Percentiles rank a stretch among this genome's conserved stretches.
Evolutionary conservation across 2,888 invertebrate species (phyloP).

Genomic region (Napeogenes sylphis): DNA sequence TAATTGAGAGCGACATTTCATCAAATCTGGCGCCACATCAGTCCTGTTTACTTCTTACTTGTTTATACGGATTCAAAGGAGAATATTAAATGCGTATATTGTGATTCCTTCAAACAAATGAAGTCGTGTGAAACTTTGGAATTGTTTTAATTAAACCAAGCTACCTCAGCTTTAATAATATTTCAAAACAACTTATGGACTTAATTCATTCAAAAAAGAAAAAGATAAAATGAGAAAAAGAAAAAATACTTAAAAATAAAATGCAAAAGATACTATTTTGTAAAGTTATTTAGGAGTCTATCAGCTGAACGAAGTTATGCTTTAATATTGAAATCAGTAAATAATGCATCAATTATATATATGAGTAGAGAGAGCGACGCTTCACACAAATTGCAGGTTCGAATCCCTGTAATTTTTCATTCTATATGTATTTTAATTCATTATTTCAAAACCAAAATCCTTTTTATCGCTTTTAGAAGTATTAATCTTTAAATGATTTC

Average conservation of each 20-base stretch:
- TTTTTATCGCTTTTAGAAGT: conserved; percentile 12
- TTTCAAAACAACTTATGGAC: conserved; percentile 22
- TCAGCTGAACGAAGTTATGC: too few relatives aligned
- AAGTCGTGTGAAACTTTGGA: conserved; percentile 21
- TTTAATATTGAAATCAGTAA: too few relatives aligned
- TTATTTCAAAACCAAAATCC: too few relatives aligned
- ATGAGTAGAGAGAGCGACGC: too few relatives aligned
- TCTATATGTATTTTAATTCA: too few relatives aligned
- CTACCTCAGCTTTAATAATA: conserved; percentile 25
- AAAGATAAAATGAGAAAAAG: background rate
- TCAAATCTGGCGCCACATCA: background rate
- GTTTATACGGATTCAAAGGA: conserved; percentile 4
- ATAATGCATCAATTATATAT: too few relatives aligned
- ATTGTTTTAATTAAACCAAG: conserved; percentile 28
- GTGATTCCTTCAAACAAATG: conserved; percentile 18
- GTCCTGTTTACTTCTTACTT: background rate
- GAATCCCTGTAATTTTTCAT: too few relatives aligned
- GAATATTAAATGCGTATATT: conserved; percentile 7
- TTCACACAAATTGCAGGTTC: too few relatives aligned
- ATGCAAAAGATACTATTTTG: background rate
- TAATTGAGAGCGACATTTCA: background rate
- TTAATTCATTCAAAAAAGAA: conserved; percentile 6
- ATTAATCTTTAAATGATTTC: conserved; percentile 19
- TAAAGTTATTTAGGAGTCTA: too few relatives aligned
- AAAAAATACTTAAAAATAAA: conserved; percentile 4